These are phyloP conservation scores for Geopemphigus sp. DNA, from an alignment of 1,140 invertebrate species.

Conservation along the genomic window DNA sequence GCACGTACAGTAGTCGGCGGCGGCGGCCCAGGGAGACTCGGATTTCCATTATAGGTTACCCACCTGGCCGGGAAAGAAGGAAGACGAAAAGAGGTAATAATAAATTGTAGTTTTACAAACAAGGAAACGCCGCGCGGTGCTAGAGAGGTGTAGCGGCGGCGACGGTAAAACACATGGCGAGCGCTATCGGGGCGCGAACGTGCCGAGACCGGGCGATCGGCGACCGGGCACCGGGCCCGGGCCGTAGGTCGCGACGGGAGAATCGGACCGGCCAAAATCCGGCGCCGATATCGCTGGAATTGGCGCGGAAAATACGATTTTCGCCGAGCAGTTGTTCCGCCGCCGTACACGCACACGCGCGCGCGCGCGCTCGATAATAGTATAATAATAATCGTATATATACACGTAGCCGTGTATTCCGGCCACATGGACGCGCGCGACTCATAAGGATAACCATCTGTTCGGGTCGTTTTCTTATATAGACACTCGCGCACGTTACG, in stretches of 20 bases:
- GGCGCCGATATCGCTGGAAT: conserved; percentile 9
- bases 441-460: conserved; percentile 48
- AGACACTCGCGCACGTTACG: background rate
- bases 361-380: background rate
- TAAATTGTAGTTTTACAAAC: conserved; percentile 46
- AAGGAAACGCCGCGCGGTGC: conserved; percentile 34
- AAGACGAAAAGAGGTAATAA: conserved; percentile 2
- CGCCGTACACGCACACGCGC: background rate
- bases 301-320: conserved; percentile 29
- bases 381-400: conserved; percentile 1
- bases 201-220: background rate
- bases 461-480: conserved; percentile 35
- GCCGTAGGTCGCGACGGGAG: too few species aligned
- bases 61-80: background rate
- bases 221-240: background rate
- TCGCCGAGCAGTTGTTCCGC: conserved; percentile 42
- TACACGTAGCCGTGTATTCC: background rate
- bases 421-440: conserved; percentile 20
- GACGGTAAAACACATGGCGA: conserved; percentile 24
- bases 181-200: background rate
- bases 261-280: background rate
- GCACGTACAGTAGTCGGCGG: background rate
- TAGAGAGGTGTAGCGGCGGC: background rate
- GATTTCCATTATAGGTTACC: conserved; percentile 24
- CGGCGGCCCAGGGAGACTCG: conserved; percentile 24